Conservation (phyloP, 2,113 vertebrate species). For the Campylorhamphus procurvoides region DNA sequence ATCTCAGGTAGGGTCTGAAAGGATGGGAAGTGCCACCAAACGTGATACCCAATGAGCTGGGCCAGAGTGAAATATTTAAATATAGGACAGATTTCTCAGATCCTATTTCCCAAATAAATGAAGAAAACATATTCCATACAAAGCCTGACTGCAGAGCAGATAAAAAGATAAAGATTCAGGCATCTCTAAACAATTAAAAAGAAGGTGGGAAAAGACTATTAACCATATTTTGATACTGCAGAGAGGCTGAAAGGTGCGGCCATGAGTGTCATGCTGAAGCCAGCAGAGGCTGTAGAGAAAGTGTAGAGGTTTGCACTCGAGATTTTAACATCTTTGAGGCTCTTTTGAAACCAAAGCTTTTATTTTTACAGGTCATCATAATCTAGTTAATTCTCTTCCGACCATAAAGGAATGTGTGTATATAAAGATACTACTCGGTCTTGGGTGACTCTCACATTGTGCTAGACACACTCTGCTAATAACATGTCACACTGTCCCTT, state of each 20-base stretch:
- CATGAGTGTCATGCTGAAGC: not conserved
- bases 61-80: not conserved
- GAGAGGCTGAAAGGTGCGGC: not conserved
- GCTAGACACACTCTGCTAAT: not conserved
- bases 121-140: not conserved
- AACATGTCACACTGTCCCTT: not conserved
- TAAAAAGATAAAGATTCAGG: not conserved
- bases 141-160: not conserved
- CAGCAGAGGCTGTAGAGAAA: not conserved
- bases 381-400: not conserved
- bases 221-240: not conserved
- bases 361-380: constrained; percentile 25
- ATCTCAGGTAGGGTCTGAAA: not conserved
- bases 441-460: not conserved
- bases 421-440: not conserved
- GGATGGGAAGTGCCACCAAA: not conserved
- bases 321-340: not conserved
- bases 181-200: not conserved
- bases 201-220: not conserved
- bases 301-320: not conserved
- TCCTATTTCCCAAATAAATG: not conserved
- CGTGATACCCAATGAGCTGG: not conserved
- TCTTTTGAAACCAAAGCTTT: constrained; percentile 15
- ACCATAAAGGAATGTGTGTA: not conserved
- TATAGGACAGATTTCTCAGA: not conserved